phyloP scores from a whole-genome alignment of 2,888 invertebrate genomes.

The Mythimna impura region DNA sequence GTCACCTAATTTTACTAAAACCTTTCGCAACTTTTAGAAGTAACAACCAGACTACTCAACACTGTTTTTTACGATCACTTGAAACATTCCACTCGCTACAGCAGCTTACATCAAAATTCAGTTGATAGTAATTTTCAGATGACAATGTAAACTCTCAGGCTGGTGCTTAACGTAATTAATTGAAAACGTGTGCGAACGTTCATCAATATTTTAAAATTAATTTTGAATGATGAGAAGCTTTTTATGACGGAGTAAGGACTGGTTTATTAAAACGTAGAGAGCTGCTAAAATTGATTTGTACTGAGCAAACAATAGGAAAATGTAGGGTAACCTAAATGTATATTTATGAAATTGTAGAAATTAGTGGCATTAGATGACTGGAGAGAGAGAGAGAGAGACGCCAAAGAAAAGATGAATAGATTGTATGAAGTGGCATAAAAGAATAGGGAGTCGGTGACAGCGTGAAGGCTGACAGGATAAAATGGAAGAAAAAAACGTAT shows the following conservation, averaged over 20 bases:
- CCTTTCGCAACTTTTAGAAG: not conserved
- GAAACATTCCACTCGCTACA: not conserved
- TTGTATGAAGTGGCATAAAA: too few relatives aligned
- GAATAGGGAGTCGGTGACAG: too few relatives aligned
- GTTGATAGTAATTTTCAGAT: conserved; percentile 37
- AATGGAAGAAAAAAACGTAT: too few relatives aligned
- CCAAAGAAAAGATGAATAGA: too few relatives aligned
- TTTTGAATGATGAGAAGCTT: conserved; percentile 33
- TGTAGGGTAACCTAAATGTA: not conserved
- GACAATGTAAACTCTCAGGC: conserved; percentile 42
- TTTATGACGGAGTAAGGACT: conserved; percentile 18
- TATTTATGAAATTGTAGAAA: not conserved
- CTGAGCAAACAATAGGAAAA: not conserved
- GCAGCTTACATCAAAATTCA: conserved; percentile 13
- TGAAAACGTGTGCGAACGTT: conserved; percentile 42
- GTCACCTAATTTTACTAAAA: not conserved
- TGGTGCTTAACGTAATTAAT: conserved; percentile 49
- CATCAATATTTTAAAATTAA: conserved; percentile 54
- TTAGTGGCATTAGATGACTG: not conserved
- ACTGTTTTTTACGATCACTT: not conserved
- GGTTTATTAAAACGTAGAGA: conserved; percentile 7
- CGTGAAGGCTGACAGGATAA: too few relatives aligned
- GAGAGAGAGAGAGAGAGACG: too few relatives aligned
- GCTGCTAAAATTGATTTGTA: not conserved
- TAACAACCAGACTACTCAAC: not conserved